Evolutionary conservation across 2,888 invertebrate genomes (phyloP), one percentile per base, ranked within the genome.

Genomic region (Phyto melanocephala): DNA sequence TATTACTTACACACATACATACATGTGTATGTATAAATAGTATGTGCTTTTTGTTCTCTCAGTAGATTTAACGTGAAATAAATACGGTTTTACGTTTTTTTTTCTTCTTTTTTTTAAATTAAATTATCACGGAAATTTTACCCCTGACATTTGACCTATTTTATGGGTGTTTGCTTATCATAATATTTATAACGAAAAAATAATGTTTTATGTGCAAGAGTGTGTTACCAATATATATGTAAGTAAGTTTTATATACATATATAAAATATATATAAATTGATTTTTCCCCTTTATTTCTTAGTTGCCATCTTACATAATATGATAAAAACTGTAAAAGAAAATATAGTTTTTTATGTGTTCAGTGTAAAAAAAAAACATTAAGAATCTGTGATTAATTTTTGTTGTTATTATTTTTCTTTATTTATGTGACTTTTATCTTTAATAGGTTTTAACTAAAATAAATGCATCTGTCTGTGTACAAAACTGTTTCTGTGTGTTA

Each of bases 131-230:
- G 17, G 17, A 56, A 70, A 72, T 70, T 63, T 68, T 70, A 75
- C 75, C 70, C 75, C 75, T 75, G 77, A 81, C 72, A 77, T 81
- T 72, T 81, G 81, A 67, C 81, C 81, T 68, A 81, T 77, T 81
- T 81, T 24, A 81, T 60, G 58, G 52, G 42, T 71, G 56, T 78
- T 79, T 79, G 65, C 71, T 77, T 76, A 76, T 70, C 65, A 71
- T 65, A 65, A 76, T 70, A 70, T 76, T 74, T 63, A 67, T 72
- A 40, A 72, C 37, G 13, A 68, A 54, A 28, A 54, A 72, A 62
- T 20, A 45, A 33, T 33, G 33, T 33, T 56, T 54, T 28, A 54
- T 33, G 28, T 54, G 28, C 45, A 8, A n/a, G 42, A 45, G 45
- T 60, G 47, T n/a, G 28, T 52, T n/a, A 1, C 22, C 6, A 5